Conservation (phyloP, 1,140 invertebrate genomes). For the Heterodera schachtii region DNA sequence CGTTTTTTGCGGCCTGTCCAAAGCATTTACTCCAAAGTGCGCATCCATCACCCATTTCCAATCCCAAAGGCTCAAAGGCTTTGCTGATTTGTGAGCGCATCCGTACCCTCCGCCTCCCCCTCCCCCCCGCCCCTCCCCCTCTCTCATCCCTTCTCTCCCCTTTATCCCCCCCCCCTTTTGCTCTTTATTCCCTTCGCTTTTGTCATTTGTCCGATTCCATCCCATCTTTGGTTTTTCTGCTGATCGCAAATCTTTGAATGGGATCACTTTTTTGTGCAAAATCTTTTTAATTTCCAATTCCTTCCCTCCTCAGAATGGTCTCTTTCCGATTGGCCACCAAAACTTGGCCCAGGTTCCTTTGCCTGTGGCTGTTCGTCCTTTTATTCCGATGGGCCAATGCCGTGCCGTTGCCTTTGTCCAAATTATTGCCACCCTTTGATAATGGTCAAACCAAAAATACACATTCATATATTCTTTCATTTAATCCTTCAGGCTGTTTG, state of each 20-base stretch:
- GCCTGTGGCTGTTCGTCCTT: constrained; percentile 5
- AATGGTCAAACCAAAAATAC: not conserved
- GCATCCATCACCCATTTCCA: not conserved
- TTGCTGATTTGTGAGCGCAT: too few relatives aligned
- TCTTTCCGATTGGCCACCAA: not conserved
- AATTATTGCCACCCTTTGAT: constrained; percentile 6
- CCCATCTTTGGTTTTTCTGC: not conserved
- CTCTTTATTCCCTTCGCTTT: not conserved
- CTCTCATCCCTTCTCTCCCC: not conserved
- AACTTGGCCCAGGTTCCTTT: not conserved
- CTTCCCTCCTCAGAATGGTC: not conserved
- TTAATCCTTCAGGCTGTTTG: constrained; percentile 1
- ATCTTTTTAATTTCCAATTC: not conserved
- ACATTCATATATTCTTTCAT: not conserved
- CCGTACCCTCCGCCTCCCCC: too few relatives aligned
- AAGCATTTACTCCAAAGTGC: not conserved
- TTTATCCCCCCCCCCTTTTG: too few relatives aligned
- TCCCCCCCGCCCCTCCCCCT: too few relatives aligned
- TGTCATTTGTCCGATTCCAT: not conserved
- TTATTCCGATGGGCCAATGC: not conserved
- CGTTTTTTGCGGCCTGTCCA: not conserved
- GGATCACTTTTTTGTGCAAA: not conserved
- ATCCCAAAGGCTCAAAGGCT: too few relatives aligned
- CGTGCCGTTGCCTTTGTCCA: constrained; percentile 15
- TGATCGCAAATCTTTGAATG: not conserved